Base-by-base conservation (phyloP, 2,113 vertebrate genomes). In the Syrrhaptes paradoxus region DNA sequence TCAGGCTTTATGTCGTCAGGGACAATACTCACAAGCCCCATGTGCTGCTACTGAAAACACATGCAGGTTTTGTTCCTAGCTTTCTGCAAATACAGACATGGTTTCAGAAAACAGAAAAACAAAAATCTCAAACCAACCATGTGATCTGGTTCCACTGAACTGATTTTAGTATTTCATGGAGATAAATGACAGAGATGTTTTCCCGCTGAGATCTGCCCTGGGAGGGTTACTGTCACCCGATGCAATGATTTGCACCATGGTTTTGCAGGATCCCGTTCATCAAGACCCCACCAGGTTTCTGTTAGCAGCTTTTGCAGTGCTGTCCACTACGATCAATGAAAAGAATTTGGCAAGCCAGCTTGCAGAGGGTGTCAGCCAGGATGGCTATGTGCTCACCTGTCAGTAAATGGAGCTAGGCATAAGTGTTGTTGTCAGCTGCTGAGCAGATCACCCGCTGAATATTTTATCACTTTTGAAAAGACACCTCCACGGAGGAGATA, bases 381-480 rank as follows among this genome's bases (percentile, higher is more conserved):
- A 49, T 29, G 90, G 52, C 34, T 45, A 18, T 1, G 4, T 24
- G 29, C 51, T 92, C 45, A 28, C 29, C 31, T 0, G 0, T 4
- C 1, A 4, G 67, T 54, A 71, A 87, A 49, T 1, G 2, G 66
- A 61, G 65, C 57, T 65, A 57, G 72, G 46, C 32, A 24, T 32
- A 29, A 78, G 34, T 9, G 0, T 45, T 89, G 49, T 29, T 91
- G 86, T 85, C 91, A 95, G 71, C 90, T 89, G 59, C 85, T 49
- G 34, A 85, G 58, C 65, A 85, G 57, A 61, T 89, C 46, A 46
- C 34, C 18, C 3, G 0, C 25, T 24, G 57, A 82, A 6, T 34
- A 48, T 32, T 93, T 89, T 89, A 94, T 74, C 63, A 61, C 19
- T 86, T 87, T 10, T 26, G 85, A 83, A 87, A 34, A 62, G 79